These are phyloP conservation scores for Poecilia picta DNA, from an alignment of 2,797 vertebrate genomes.

Conservation along the genomic window DNA sequence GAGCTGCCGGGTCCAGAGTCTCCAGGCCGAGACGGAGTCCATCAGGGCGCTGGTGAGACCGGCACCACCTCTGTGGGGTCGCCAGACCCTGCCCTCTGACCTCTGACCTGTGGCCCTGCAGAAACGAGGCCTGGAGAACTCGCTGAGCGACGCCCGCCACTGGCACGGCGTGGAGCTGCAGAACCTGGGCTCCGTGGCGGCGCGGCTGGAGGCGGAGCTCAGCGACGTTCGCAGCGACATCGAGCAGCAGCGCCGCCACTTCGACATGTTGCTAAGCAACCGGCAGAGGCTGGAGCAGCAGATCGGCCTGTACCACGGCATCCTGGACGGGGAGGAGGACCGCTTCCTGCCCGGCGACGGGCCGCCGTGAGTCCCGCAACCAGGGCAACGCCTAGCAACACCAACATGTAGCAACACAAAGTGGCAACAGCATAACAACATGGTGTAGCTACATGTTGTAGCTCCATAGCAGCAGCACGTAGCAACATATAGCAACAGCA, in stretches of 20 bases:
- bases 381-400: no score
- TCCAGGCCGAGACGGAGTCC: conserved; percentile 93
- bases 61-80: no score
- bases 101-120: conserved; percentile 41
- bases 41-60: conserved; percentile 85
- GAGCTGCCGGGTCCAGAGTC: conserved; percentile 88
- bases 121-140: conserved; percentile 93
- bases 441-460: no score
- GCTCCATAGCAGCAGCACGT: accelerated
- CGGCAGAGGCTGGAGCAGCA: conserved; percentile 90
- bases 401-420: no score
- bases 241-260: conserved; percentile 87
- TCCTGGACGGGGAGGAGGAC: conserved; percentile 90
- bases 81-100: no score
- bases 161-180: conserved; percentile 94
- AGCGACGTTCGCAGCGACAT: conserved; percentile 85
- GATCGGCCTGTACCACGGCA: conserved; percentile 86
- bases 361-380: conserved; percentile 10
- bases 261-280: conserved; percentile 83
- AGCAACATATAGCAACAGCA: no score
- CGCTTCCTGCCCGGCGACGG: conserved; percentile 64
- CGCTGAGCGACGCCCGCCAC: conserved; percentile 87
- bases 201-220: conserved; percentile 90
- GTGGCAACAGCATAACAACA: no score
- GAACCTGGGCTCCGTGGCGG: conserved; percentile 89